These are phyloP conservation scores for Volucella inflata DNA, from an alignment of 2,888 invertebrate genomes.

Conservation along the genomic window DNA sequence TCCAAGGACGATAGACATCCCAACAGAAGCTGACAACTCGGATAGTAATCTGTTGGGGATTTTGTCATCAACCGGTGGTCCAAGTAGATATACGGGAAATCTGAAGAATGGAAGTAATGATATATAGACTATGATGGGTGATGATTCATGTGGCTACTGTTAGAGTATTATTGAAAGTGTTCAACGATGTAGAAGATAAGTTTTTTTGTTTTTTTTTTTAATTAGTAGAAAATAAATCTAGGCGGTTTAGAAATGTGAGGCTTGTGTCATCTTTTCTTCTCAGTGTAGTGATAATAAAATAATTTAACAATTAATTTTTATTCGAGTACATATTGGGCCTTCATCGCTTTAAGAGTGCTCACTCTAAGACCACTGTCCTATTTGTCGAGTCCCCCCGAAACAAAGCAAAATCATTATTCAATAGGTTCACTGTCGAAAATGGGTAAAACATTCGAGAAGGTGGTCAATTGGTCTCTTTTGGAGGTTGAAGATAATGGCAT, in stretches of 20 bases:
- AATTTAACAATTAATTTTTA: no score
- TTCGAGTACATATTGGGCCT: no score
- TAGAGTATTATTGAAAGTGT: conserved; percentile 6
- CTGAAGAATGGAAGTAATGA: neutral
- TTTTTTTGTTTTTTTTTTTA: conserved; percentile 4
- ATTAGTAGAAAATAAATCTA: conserved; percentile 34
- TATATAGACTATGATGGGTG: neutral
- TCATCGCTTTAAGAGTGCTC: no score
- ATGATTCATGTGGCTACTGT: conserved; percentile 7
- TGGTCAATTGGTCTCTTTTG: no score
- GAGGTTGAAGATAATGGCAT: no score
- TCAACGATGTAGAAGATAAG: conserved; percentile 1
- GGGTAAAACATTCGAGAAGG: no score
- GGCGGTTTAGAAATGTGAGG: conserved; percentile 6
- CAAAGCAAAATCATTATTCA: no score
- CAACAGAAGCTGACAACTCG: conserved; percentile 15
- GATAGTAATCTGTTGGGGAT: neutral
- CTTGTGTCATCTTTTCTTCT: no score
- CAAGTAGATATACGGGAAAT: neutral
- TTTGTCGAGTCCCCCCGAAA: no score
- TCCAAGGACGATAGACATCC: conserved; percentile 57
- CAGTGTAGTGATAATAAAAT: no score
- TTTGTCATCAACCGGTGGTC: neutral
- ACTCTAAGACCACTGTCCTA: no score
- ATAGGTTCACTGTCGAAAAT: no score